These are phyloP conservation scores for Microcaecilia unicolor DNA, from an alignment of 2,797 vertebrate genomes.

Conservation along the genomic window DNA sequence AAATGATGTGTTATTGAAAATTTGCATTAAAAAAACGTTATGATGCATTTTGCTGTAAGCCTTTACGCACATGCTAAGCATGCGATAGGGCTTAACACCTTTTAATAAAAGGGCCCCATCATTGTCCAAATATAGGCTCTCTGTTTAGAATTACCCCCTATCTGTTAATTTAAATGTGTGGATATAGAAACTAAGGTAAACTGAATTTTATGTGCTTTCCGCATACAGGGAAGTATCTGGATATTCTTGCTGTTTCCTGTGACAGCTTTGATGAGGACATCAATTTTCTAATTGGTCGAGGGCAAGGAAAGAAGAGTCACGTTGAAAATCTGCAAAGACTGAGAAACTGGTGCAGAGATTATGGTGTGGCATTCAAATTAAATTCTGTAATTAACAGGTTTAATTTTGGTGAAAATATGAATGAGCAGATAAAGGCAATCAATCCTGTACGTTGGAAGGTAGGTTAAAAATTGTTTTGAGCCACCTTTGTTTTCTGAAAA, in stretches of 20 bases:
- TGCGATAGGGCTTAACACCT: too few species aligned
- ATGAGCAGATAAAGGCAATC: conserved; percentile 57
- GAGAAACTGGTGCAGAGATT: conserved; percentile 69
- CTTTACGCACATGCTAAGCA: too few species aligned
- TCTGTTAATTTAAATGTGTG: too few species aligned
- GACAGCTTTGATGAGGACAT: conserved; percentile 86
- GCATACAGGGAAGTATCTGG: conserved; percentile 68
- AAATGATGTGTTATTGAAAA: too few species aligned
- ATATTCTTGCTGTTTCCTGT: conserved; percentile 88
- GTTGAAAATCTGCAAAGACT: conserved; percentile 75
- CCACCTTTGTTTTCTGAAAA: too few species aligned
- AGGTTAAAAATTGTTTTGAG: not conserved
- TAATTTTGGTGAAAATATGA: conserved; percentile 84
- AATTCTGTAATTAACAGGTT: conserved; percentile 90
- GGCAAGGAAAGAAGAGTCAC: conserved; percentile 79
- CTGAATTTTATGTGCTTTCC: too few species aligned
- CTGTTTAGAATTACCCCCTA: too few species aligned
- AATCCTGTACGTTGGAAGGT: conserved; percentile 92
- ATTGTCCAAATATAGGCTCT: too few species aligned
- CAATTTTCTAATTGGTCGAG: conserved; percentile 78
- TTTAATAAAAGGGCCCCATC: too few species aligned
- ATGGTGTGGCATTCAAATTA: conserved; percentile 88
- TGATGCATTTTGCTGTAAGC: too few species aligned
- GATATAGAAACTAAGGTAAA: too few species aligned
- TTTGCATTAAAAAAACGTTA: too few species aligned